Evolutionary conservation across 2,888 invertebrate species (phyloP), one percentile per base, ranked within the genome.

Genomic region (Coenonympha arcania): DNA sequence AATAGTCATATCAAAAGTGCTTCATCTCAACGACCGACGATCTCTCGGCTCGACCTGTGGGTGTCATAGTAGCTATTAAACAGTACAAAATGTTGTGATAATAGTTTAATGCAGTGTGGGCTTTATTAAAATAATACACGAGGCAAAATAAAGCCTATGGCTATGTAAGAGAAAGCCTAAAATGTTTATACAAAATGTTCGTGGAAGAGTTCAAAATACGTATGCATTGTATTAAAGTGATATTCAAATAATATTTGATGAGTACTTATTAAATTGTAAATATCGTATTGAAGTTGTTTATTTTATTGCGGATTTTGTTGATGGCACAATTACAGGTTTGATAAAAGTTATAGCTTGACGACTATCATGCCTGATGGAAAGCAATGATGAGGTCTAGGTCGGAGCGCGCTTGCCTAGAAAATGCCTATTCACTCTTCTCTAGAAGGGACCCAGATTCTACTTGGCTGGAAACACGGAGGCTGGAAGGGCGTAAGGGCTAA

Each of bases 1-100:
- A 48, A 57, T 48, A 54, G 43, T 54, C 36, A 50, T 54, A 58
- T 57, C 56, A 39, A 40, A 40, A 40, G 52, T 50, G 37, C 52
- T 54, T 52, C 47, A 56, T 54, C 52, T 56, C 48, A 54, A 49
- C 48, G 49, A 49, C 31, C 31, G 15, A 31, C 45, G 40, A n/a
- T n/a, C 48, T 52, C 52, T 50, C 34, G 19, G 33, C 33, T 33
- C 33, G 26, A 34, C 31, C 20, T 31, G 57, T 56, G 57, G 56
- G 57, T 48, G 56, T 53, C 45, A 30, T 39, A 47, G 40, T 8
- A 42, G 46, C 43, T 42, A 50, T 43, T 44, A 50, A 41, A 28
- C 33, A 36, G 18, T 37, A 42, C 26, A 28, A 42, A 48, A 42
- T 42, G 42, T 36, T 42, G 11, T 36, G 13, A 16, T 42, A 37